Evolutionary conservation across 2,888 invertebrate genomes (phyloP), one percentile per base, ranked within the genome.

Genomic region (Sipha maydis): DNA sequence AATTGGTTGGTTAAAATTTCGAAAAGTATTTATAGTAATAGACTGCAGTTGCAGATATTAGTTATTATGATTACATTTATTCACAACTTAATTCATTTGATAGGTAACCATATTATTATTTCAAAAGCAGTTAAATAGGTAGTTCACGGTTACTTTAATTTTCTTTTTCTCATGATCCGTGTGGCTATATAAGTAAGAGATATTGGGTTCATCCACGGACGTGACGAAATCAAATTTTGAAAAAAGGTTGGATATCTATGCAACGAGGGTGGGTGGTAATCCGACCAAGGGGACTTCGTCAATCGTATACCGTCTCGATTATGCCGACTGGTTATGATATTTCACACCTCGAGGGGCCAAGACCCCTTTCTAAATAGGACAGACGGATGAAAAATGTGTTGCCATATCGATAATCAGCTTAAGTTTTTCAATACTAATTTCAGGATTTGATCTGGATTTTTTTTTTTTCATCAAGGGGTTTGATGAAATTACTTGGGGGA

Each of bases 291-390:
- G 78, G 78, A 71, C 78, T 78, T 78, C 48, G 78, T 85, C 85
- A 85, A 78, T 78, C 84, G 76, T 67, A 84, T 84, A 84, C 76
- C 84, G 56, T 83, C 48, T 83, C 73, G 83, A 84, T 84, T 61
- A 84, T 84, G 84, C 84, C 84, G 76, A 84, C 61, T 76, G 84
- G 84, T 84, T 84, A 84, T 84, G 76, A 85, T 86, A 79, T 79
- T 86, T 86, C 85, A 85, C 85, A 86, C 85, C 85, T 86, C 71
- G 78, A 86, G 71, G 85, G 85, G 85, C 71, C 85, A 56, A 79
- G 79, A 86, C 71, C 85, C 85, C 54, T 79, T 54, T 79, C 41
- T 38, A 56, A 69, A 85, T 54, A 54, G 78, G 54, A 79, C 85
- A 56, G 71, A 69, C 71, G 28, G 79, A 85, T 85, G 78, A 86